phyloP scores from a whole-genome alignment of 2,113 vertebrate genomes.

The Sylvietta virens region DNA sequence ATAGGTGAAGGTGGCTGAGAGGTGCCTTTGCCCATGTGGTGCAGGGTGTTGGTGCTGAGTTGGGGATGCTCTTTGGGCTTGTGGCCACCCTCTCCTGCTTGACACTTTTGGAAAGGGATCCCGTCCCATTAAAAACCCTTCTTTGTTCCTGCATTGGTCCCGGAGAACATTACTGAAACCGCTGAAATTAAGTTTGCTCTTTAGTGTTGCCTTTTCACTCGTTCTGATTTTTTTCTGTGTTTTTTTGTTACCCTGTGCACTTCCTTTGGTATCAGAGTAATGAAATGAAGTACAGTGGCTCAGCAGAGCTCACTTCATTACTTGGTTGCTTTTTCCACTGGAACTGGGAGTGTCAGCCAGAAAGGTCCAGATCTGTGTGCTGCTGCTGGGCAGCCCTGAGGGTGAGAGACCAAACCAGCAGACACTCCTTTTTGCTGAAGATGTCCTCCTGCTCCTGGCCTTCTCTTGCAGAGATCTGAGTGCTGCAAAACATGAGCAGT shows the following conservation, averaged over 20 bases:
- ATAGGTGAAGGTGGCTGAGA: background rate
- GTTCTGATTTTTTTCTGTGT: background rate
- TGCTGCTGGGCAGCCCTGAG: background rate
- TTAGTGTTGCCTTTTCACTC: background rate
- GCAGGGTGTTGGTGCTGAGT: background rate
- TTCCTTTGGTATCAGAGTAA: background rate
- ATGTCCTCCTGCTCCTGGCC: background rate
- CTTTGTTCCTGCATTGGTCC: rapidly evolving
- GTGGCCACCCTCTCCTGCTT: rapidly evolving
- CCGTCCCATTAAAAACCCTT: background rate
- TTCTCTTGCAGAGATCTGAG: background rate
- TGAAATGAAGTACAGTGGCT: background rate
- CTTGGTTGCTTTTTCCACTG: background rate
- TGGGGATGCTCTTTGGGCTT: background rate
- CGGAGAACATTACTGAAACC: rapidly evolving
- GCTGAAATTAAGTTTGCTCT: background rate
- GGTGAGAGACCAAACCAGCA: background rate
- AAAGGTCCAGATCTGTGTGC: background rate
- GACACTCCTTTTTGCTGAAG: background rate
- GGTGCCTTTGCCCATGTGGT: rapidly evolving
- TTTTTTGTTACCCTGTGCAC: background rate
- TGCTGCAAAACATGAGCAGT: background rate
- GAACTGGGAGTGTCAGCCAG: background rate
- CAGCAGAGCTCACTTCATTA: background rate
- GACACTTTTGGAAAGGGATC: background rate